Evolutionary conservation across 2,888 invertebrate genomes (phyloP), one percentile per base, ranked within the genome.

Genomic region (Melinopterus prodromus): DNA sequence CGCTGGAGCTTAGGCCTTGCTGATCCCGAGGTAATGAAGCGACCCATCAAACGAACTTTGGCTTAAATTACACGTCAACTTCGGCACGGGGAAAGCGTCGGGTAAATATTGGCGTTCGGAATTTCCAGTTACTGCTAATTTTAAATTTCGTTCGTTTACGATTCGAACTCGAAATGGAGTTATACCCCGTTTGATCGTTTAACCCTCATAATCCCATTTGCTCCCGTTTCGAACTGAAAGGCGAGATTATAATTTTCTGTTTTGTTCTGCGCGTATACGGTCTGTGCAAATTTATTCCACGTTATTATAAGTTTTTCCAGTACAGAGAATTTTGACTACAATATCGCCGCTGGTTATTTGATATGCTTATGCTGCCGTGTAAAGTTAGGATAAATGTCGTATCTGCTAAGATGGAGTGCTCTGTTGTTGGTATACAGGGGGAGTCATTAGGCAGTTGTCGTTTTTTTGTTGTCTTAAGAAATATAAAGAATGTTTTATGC

Each of bases 21-120:
- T 77, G 77, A 77, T 77, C 77, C 77, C 9, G 53, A 69, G 69
- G 77, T 77, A 77, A 77, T 77, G 77, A 77, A 16, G 53, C 77
- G 16, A 77, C 77, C 77, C 37, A 77, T 77, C 77, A 77, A 77
- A 77, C 53, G 77, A 77, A 77, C 77, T 77, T 77, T 77, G 53
- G 77, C 77, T 77, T 77, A 77, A 69, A 77, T 77, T 38, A 69
- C 77, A 77, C 35, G 77, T 77, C 77, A 69, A 69, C 69, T 69
- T 77, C 77, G 53, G 53, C 53, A 53, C 53, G 12, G 53, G 53
- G 53, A 53, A 53, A 53, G 53, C 53, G 53, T 53, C 53, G 53
- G 5, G 53, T 53, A 53, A 53, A 53, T 53, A 53, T 53, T 53
- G 53, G 53, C 53, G 53, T 53, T 53, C 53, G 53, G 53, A 53